Conservation (phyloP, 1,140 invertebrate species). For the Caenorhabditis brenneri region DNA sequence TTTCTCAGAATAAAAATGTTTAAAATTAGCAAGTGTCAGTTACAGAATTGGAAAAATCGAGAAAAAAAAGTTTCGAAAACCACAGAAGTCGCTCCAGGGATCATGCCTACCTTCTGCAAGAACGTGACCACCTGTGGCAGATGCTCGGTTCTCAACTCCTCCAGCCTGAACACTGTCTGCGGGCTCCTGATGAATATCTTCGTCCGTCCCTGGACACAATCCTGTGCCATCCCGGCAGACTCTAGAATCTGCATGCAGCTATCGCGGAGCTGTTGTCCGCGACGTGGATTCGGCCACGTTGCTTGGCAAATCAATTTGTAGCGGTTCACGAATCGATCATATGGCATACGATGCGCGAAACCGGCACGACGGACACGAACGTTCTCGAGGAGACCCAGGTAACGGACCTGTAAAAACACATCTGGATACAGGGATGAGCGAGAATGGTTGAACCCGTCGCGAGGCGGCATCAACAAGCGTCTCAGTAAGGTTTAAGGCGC, state of each 20-base stretch:
- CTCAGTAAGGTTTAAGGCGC: too few relatives aligned
- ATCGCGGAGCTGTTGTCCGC: conserved; percentile 79
- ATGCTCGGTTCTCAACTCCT: conserved; percentile 77
- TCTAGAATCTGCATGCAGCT: conserved; percentile 83
- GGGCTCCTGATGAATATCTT: conserved; percentile 92
- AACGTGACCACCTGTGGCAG: conserved; percentile 88
- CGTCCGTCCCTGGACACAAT: conserved; percentile 90
- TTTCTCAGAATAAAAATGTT: too few relatives aligned
- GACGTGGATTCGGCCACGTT: conserved; percentile 90
- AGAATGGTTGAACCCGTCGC: too few relatives aligned
- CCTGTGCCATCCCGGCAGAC: conserved; percentile 80
- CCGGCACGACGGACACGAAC: conserved; percentile 77
- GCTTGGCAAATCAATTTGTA: conserved; percentile 93
- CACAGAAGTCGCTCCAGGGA: neutral
- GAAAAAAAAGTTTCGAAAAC: too few relatives aligned
- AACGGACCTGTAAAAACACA: too few relatives aligned
- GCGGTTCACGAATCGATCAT: conserved; percentile 70
- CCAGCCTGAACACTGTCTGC: conserved; percentile 84
- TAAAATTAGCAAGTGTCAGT: neutral
- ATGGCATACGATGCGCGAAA: conserved; percentile 75
- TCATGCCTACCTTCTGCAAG: conserved; percentile 81
- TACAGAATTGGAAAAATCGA: too few relatives aligned
- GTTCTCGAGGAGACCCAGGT: conserved; percentile 77
- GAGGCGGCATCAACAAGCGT: too few relatives aligned
- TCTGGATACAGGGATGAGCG: too few relatives aligned